Percentiles rank a stretch among this genome's conserved stretches.
phyloP scores from a whole-genome alignment of 2,113 vertebrate genomes.

The Gymnobelideus leadbeateri region DNA sequence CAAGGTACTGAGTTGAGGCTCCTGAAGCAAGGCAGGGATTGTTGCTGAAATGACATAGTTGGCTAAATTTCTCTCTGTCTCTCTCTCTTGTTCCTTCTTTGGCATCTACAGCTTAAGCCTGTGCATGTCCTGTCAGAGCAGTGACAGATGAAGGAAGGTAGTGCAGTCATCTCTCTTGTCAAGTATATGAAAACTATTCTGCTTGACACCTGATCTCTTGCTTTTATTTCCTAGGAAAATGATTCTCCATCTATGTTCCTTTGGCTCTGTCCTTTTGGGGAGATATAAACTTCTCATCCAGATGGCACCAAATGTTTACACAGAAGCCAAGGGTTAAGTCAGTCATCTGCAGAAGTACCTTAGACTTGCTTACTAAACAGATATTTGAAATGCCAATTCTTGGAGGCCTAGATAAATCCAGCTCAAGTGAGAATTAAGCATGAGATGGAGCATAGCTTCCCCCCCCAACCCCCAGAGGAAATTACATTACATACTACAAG shows the following conservation, averaged over 20 bases:
- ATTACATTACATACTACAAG: slow-evolving; percentile 58
- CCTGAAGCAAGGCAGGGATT: slow-evolving; percentile 46
- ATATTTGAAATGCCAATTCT: slow-evolving; percentile 83
- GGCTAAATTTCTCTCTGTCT: slow-evolving; percentile 37
- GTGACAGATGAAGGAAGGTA: slow-evolving; percentile 84
- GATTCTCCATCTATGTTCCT: slow-evolving; percentile 68
- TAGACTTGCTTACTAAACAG: slow-evolving; percentile 83
- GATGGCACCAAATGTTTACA: slow-evolving; percentile 84
- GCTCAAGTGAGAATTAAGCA: slow-evolving; percentile 74
- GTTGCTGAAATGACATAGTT: slow-evolving; percentile 69
- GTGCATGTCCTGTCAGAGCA: slow-evolving; percentile 74
- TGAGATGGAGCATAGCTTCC: background rate
- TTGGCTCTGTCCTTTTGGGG: slow-evolving; percentile 74
- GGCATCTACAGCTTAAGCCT: slow-evolving; percentile 76
- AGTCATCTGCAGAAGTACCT: slow-evolving; percentile 79
- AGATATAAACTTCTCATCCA: slow-evolving; percentile 85
- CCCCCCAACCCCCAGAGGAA: slow-evolving; percentile 49
- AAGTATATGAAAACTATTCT: slow-evolving; percentile 77
- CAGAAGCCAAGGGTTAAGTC: slow-evolving; percentile 84
- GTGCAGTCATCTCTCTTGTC: slow-evolving; percentile 62
- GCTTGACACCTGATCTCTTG: slow-evolving; percentile 75
- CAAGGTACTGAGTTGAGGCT: slow-evolving; percentile 39
- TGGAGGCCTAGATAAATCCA: slow-evolving; percentile 77
- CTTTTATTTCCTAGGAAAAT: slow-evolving; percentile 80
- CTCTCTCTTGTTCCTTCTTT: background rate